Base-by-base conservation (phyloP, 1,140 invertebrate species). In the Belonocnema kinseyi region DNA sequence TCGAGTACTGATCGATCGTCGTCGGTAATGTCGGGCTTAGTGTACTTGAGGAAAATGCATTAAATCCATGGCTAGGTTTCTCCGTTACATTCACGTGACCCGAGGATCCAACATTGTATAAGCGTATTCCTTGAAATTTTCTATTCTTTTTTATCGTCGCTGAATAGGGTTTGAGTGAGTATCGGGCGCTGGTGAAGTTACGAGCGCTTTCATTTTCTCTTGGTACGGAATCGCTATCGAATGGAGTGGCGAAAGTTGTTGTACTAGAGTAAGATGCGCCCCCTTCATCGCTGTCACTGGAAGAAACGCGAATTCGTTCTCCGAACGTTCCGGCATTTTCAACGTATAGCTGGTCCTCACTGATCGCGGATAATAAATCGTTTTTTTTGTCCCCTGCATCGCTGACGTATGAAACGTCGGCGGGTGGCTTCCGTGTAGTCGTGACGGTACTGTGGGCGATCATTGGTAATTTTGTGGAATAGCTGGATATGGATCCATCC, bases 251-350 rank as follows among this genome's bases (percentile, higher is more conserved):
- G 11, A 46, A 6, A 3, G 66, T 77, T 6, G 75, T 72, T 72
- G 46, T 53, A 13, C 17, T 40, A 8, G 14, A n/a, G 14, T 51
- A 17, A 1, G 56, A 51, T 5, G 50, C 6, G 14, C 75, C 76
- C 3, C 58, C 51, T 11, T 54, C 50, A 17, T 50, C 33, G 8
- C 2, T 19, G 53, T 26, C 70, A 8, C 12, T 13, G 0, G 33
- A 2, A 21, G 26, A 13, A 33, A 56, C 17, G 1, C 72, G 76
- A 0, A 84, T 21, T 12, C 85, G 80, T 26, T 85, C 71, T 12
- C 87, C 85, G 40, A 86, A 88, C 58, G 78, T 83, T 0, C 85
- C 86, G 3, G 79, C 73, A 12, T 82, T 86, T 52, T 87, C 78
- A 0, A 83, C 72, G 10, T 81, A 16, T 40, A 87, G 74, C 50